Percentiles rank a stretch among this genome's conserved stretches.
Evolutionary conservation across 2,888 invertebrate genomes (phyloP).

Genomic region (Microdon myrmicae): DNA sequence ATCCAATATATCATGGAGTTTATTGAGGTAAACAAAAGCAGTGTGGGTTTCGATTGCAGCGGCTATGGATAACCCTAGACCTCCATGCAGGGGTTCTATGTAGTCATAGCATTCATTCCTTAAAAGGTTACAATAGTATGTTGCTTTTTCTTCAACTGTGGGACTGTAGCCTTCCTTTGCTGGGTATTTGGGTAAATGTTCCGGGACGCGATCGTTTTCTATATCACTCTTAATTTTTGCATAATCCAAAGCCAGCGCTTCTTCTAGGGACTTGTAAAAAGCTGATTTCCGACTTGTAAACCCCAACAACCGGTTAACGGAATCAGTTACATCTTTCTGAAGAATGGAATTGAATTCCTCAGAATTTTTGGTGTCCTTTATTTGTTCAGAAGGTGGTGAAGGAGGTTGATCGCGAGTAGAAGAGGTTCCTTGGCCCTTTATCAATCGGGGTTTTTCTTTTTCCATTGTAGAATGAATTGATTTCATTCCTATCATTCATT

Average conservation of each 20-base stretch:
- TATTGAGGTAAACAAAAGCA: conserved; percentile 82
- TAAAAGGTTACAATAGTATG: conserved; percentile 57
- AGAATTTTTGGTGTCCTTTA: conserved; percentile 51
- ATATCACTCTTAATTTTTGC: conserved; percentile 44
- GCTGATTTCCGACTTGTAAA: conserved; percentile 58
- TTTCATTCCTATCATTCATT: neutral
- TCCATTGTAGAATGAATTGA: conserved; percentile 37
- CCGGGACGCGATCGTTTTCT: conserved; percentile 33
- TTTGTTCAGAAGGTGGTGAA: conserved; percentile 31
- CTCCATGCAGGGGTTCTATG: conserved; percentile 67
- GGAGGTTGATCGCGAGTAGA: conserved; percentile 54
- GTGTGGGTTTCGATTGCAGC: conserved; percentile 72
- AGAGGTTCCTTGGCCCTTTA: conserved; percentile 31
- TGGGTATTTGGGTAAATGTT: conserved; percentile 35
- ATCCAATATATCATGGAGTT: conserved; percentile 80
- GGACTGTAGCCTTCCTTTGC: conserved; percentile 19
- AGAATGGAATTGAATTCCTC: conserved; percentile 15
- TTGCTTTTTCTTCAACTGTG: conserved; percentile 20
- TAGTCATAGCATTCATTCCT: conserved; percentile 62
- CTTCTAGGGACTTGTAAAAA: conserved; percentile 58
- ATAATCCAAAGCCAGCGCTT: conserved; percentile 56
- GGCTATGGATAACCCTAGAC: conserved; percentile 70
- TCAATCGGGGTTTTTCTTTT: conserved; percentile 25
- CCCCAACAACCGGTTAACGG: conserved; percentile 57
- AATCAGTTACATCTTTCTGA: conserved; percentile 48